Base-by-base conservation (phyloP, 2,797 vertebrate species). In the Pseudochaenichthys georgianus region DNA sequence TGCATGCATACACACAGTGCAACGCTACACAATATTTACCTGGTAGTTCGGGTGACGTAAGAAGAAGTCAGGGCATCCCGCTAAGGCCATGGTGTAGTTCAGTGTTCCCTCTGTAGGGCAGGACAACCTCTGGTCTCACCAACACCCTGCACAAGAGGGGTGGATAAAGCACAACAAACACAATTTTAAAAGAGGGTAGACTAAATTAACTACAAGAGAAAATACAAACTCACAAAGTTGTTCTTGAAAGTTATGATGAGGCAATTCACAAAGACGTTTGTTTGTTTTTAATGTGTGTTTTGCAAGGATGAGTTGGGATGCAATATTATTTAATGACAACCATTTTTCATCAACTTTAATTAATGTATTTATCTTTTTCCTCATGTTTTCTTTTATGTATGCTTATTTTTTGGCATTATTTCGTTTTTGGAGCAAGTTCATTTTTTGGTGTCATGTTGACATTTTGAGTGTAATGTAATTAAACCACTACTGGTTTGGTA, bases 31-130 rank as follows among this genome's bases (percentile, higher is more conserved):
- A 38, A 53, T 57, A 65, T 70, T 89, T 95, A 98, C 96, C 96
- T 97, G 96, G 87, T 97, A 97, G 91, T 96, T 96, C 5, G 95
- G 94, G 91, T 96, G 95, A 88, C 91, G 95, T 81, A 97, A 91
- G 90, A 97, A 97, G 92, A 96, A 97, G 90, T 98, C 97, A 86
- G 96, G 96, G 84, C 95, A 97, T 92, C 96, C 97, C 73, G 96
- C 96, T 95, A 99, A 95, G 94, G 97, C 96, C 97, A 98, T 97
- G 90, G 88, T 90, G 81, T 78, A 77, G 54, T 60, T 83, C 64
- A 79, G 54, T 60, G 48, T 72, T 75, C 78, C 79, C 84, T 78
- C 80, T 50, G 34, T 52, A 57, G 77, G 74, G 78, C 77, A 78
- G 73, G 87, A 85, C 83, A 79, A 78, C 85, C 57, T 83, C 79